These are phyloP conservation scores for Calameuta filiformis DNA, from an alignment of 2,888 invertebrate species.

Conservation along the genomic window DNA sequence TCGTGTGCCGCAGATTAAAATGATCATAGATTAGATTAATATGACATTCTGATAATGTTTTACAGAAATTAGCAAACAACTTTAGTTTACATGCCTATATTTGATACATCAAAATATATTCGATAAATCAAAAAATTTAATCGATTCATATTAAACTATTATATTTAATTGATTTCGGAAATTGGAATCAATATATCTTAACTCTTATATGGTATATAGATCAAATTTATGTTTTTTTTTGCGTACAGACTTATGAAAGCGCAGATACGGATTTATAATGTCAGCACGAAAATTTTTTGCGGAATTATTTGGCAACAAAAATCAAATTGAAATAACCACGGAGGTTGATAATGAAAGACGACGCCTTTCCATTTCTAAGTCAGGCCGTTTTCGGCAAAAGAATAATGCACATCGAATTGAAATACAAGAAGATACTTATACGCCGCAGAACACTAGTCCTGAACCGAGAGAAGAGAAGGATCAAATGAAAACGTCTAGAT, in stretches of 20 bases:
- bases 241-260: neutral
- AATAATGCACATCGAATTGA: slow-evolving; percentile 18
- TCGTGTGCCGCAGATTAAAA: neutral
- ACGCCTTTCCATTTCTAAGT: slow-evolving; percentile 25
- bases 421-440: slow-evolving; percentile 27
- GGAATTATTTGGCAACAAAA: slow-evolving; percentile 26
- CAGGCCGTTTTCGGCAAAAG: slow-evolving; percentile 24
- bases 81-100: neutral
- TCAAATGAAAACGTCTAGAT: neutral
- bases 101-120: neutral
- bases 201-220: neutral
- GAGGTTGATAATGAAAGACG: slow-evolving; percentile 20
- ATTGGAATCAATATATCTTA: neutral
- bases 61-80: neutral
- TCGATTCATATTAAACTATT: neutral
- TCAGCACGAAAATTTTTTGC: slow-evolving; percentile 27
- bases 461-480: slow-evolving; percentile 4
- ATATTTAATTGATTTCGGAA: neutral
- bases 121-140: neutral
- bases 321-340: slow-evolving; percentile 25
- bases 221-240: neutral
- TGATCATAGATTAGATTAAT: slow-evolving; percentile 1
- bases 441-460: neutral
- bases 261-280: slow-evolving; percentile 9
- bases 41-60: neutral